phyloP scores from a whole-genome alignment of 2,797 vertebrate species.

The Pagetopsis macropterus region DNA sequence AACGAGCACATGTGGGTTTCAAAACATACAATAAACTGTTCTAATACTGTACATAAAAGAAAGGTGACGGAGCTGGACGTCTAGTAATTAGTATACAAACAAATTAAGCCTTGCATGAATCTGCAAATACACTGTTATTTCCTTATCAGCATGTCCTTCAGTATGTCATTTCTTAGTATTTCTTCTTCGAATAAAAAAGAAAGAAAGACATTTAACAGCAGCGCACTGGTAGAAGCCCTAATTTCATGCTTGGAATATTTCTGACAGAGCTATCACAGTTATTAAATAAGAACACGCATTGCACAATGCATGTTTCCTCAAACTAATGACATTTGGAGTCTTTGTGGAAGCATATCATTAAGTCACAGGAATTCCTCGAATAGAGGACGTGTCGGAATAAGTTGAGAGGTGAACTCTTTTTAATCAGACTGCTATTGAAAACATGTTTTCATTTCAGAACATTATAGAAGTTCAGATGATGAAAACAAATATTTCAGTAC shows the following conservation, averaged over 20 bases:
- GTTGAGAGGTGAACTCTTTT: constrained; percentile 16
- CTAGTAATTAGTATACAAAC: constrained; percentile 32
- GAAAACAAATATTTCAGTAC: not conserved
- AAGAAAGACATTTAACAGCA: constrained; percentile 48
- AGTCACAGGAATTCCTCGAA: constrained; percentile 48
- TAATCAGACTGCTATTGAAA: constrained; percentile 6
- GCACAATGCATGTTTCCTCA: constrained; percentile 59
- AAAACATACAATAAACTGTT: not conserved
- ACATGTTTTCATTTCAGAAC: not conserved
- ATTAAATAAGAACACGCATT: constrained; percentile 66
- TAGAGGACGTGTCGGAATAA: constrained; percentile 42
- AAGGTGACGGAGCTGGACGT: not conserved
- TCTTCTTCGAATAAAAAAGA: constrained; percentile 38
- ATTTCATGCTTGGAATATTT: constrained; percentile 77
- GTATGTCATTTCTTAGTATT: constrained; percentile 41
- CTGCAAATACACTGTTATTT: constrained; percentile 28
- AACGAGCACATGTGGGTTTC: not conserved
- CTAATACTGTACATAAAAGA: not conserved
- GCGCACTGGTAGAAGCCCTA: constrained; percentile 44
- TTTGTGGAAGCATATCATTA: constrained; percentile 62
- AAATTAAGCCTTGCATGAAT: constrained; percentile 25
- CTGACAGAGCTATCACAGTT: constrained; percentile 61
- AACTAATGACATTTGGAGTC: constrained; percentile 70
- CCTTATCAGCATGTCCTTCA: constrained; percentile 42
- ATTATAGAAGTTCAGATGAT: not conserved